phyloP scores from a whole-genome alignment of 2,113 vertebrate species.

The Alligator sinensis region DNA sequence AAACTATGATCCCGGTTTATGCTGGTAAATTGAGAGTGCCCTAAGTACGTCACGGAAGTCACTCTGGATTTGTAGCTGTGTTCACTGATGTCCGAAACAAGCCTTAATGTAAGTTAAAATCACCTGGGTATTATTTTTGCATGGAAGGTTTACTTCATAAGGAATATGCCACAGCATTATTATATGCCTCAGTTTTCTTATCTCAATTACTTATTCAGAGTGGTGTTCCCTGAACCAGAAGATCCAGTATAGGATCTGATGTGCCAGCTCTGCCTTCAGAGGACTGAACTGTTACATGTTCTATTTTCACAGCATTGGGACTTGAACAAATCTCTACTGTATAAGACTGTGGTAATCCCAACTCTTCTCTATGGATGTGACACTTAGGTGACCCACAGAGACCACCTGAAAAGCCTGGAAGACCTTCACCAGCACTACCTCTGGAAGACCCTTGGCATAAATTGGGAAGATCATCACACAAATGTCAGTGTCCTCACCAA shows the following conservation, averaged over 20 bases:
- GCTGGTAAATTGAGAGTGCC: not conserved
- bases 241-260: not conserved
- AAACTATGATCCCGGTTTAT: conserved; percentile 1
- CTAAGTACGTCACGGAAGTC: not conserved
- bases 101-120: not conserved
- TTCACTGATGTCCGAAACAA: not conserved
- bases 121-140: not conserved
- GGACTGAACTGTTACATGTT: too few relatives aligned
- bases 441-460: too few relatives aligned
- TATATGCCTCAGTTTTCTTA: not conserved
- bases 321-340: too few relatives aligned
- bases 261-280: too few relatives aligned
- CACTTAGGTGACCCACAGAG: too few relatives aligned
- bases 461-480: too few relatives aligned
- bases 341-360: too few relatives aligned
- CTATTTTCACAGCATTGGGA: too few relatives aligned
- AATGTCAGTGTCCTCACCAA: too few relatives aligned
- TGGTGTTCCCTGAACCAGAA: not conserved
- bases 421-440: too few relatives aligned
- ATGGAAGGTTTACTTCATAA: not conserved
- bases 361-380: too few relatives aligned
- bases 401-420: too few relatives aligned
- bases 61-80: not conserved
- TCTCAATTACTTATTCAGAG: conserved; percentile 20
- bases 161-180: not conserved